Percentiles rank a stretch among this genome's conserved stretches.
Conservation (phyloP, 37 sponge, comb jelly and placozoan genomes). For the Corticium candelabrum region DNA sequence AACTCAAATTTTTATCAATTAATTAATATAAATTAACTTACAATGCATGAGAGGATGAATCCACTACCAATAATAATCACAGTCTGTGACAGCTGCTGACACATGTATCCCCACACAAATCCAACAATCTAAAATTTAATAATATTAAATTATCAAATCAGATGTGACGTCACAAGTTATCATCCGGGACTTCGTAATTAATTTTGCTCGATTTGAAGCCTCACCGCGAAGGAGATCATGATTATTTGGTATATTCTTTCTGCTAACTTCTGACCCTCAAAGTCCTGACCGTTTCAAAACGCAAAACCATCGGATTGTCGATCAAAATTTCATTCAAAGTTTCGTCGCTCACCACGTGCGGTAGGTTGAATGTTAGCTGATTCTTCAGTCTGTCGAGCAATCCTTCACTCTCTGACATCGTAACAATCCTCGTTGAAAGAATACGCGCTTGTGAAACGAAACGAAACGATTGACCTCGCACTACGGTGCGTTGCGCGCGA, state of each 20-base stretch:
- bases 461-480: too few relatives aligned
- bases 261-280: constrained; percentile 86
- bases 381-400: too few relatives aligned
- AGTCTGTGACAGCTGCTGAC: constrained; percentile 84
- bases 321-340: background rate
- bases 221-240: constrained; percentile 72
- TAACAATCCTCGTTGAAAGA: too few relatives aligned
- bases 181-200: background rate
- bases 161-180: too few relatives aligned
- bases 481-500: too few relatives aligned
- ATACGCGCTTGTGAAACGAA: too few relatives aligned
- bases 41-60: constrained; percentile 60
- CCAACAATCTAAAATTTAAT: constrained; percentile 67
- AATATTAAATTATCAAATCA: background rate
- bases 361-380: too few relatives aligned
- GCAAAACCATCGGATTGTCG: background rate
- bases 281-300: constrained; percentile 64
- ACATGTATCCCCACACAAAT: constrained; percentile 89
- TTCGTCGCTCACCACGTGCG: background rate
- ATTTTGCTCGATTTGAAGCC: background rate
- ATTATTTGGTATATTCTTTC: constrained; percentile 72
- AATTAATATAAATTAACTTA: constrained; percentile 39
- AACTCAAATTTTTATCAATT: too few relatives aligned
- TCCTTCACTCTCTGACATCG: too few relatives aligned
- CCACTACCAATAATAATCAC: constrained; percentile 76